Evolutionary conservation across 2,888 invertebrate species (phyloP), one percentile per base, ranked within the genome.

Genomic region (Tolmerus cingulatus): DNA sequence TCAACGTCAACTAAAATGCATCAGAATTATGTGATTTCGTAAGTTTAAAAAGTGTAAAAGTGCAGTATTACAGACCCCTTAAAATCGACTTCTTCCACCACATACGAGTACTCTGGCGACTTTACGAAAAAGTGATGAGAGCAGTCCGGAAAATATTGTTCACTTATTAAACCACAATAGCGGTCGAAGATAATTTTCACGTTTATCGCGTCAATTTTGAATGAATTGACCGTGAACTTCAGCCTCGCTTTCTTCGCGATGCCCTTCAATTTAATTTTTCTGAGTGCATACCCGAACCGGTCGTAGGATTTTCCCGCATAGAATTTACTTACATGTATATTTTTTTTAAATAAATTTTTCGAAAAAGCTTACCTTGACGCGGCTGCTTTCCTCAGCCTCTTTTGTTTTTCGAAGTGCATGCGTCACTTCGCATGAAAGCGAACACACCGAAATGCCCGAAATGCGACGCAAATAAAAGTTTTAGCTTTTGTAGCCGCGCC

Each of bases 401-500:
- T 66, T 27, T 66, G 66, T 66, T 66, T 66, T 79, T 79, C 23
- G 51, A 79, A 79, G 79, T 79, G 79, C 79, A 79, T 79, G 79
- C 79, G 79, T 79, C 79, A 79, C 79, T 79, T 30, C 5, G 23
- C 78, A 43, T 76, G 37, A 76, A 76, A 37, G 34, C 78, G 78
- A 19, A 2, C 78, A 78, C 27, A 9, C 27, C 79, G 79, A 79
- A 66, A 66, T 66, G 66, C 66, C 66, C 66, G 66, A 82, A 82
- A 74, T 74, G 85, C 85, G 85, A 85, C 85, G 85, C 74, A 85
- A 85, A 85, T 85, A 85, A 85, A 85, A 85, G 74, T 74, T 66
- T 66, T 66, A 66, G 66, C 66, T 66, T 66, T 66, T 66, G 66
- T 40, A 85, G 85, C 74, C 46, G 23, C n/a, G 74, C 74, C 74